Evolutionary conservation across 2,113 vertebrate genomes (phyloP), one percentile per base, ranked within the genome.

Genomic region (Tachuris rubrigastra): DNA sequence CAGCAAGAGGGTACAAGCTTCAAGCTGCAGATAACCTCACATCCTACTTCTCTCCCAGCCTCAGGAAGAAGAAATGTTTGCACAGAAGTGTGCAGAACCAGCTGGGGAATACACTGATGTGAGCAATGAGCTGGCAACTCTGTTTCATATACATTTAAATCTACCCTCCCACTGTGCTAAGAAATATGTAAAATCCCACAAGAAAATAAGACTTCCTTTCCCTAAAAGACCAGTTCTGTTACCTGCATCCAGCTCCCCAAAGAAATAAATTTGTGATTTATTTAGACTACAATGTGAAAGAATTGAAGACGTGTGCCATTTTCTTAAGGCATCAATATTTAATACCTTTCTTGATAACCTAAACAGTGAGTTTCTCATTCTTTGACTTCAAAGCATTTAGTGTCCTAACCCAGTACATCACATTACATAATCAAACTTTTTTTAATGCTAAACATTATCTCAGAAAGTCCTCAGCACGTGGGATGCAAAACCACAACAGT

Each of bases 381-480:
- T 92, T 52, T 86, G 60, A 90, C 92, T 96, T 96, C 80, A 96
- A 96, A 95, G 88, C 27, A 72, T 93, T 78, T 68, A 69, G 39
- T 49, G n/a, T 79, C 67, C 80, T 87, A 67, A 90, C 42, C 9
- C 52, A 83, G 68, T 47, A 67, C 35, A 55, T 76, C 75, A 75
- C 49, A 44, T 96, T 94, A 94, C 9, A 84, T 94, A 96, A 96
- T 33, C 6, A 6, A 77, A 39, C 19, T 56, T 50, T 69, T 67
- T 63, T 6, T 37, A 77, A 72, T 73, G 58, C 33, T 59, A 52
- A 94, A 47, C 27, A 44, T 80, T 30, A 74, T 52, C 50, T 92
- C 72, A 74, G 63, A 47, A 80, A 77, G 10, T 31, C 31, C 14
- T 67, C 33, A 44, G 69, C n/a, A 58, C 5, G 21, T 6, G 59